Evolutionary conservation across 2,888 invertebrate genomes (phyloP), one percentile per base, ranked within the genome.

Genomic region (Micoletzkya japonica): DNA sequence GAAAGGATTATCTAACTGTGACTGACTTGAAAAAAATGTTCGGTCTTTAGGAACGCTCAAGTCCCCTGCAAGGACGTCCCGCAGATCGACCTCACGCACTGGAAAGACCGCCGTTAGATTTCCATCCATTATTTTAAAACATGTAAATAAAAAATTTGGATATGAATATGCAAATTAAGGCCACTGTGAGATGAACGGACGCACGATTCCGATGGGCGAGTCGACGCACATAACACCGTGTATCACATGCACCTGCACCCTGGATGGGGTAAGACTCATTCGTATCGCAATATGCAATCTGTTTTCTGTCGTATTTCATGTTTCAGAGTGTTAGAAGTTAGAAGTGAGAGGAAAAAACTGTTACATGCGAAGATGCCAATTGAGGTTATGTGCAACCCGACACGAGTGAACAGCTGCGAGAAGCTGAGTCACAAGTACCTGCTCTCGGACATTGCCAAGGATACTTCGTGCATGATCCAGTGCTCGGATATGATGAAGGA

Each of bases 141-240:
- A 44, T 17, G 14, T 14, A 44, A 44, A 17, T 44, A 44, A 17
- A 44, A 17, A 44, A 17, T 37, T 66, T 52, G 34, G 4, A 24
- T 24, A 10, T 7, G n/a, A 58, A 58, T 64, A 39, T 44, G 24
- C n/a, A 54, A 36, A 39, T 56, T 57, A 32, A 85, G 83, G 79
- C 30, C 76, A 78, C 61, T 85, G 85, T 57, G 79, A 78, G 34
- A 84, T 85, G 75, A 82, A 85, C 67, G 82, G 82, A 32, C 60
- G 78, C 34, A 80, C 76, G 58, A 82, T 85, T 61, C 78, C 78
- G 17, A 68, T 81, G 59, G 85, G 85, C 36, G 81, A 85, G 34
- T 81, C 85, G 2, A 77, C 80, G 28, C 78, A 82, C 60, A 82
- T 84, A 70, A 85, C 85, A 20, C 85, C 85, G 1, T 85, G 83